These are phyloP conservation scores for Tetraneura akinire DNA, from an alignment of 1,140 invertebrate species.

Conservation along the genomic window DNA sequence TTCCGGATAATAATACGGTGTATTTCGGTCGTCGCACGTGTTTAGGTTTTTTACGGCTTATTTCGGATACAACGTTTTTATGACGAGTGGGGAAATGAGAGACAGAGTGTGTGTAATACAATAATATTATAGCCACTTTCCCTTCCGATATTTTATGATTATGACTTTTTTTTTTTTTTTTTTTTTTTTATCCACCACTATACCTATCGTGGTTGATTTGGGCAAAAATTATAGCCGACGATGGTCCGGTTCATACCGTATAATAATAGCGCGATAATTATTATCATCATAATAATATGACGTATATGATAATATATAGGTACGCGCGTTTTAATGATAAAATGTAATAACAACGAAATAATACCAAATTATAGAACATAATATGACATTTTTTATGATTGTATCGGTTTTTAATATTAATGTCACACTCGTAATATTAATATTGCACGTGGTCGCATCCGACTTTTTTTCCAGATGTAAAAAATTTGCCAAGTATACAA, in stretches of 20 bases:
- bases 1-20: constrained; percentile 44
- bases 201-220: background rate
- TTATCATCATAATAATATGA: background rate
- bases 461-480: too few species aligned
- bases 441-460: too few species aligned
- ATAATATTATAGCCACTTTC: background rate
- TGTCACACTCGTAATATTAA: too few species aligned
- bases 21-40: constrained; percentile 37
- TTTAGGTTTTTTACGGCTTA: constrained; percentile 45
- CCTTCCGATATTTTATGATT: constrained; percentile 43
- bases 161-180: too few species aligned
- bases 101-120: background rate
- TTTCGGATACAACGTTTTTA: constrained; percentile 15
- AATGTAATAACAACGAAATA: too few species aligned
- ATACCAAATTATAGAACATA: too few species aligned
- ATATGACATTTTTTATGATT: too few species aligned
- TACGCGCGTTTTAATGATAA: too few species aligned
- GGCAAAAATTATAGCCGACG: constrained; percentile 32
- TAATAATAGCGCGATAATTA: constrained; percentile 7
- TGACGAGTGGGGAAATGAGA: background rate
- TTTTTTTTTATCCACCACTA: constrained; percentile 16
- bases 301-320: background rate
- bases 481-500: too few species aligned
- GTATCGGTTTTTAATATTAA: too few species aligned
- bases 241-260: background rate